A percentile compares a stretch with the other conserved stretches of the same genome.
Evolutionary conservation across 2,797 vertebrate species (phyloP).

Genomic region (Choloepus didactylus): DNA sequence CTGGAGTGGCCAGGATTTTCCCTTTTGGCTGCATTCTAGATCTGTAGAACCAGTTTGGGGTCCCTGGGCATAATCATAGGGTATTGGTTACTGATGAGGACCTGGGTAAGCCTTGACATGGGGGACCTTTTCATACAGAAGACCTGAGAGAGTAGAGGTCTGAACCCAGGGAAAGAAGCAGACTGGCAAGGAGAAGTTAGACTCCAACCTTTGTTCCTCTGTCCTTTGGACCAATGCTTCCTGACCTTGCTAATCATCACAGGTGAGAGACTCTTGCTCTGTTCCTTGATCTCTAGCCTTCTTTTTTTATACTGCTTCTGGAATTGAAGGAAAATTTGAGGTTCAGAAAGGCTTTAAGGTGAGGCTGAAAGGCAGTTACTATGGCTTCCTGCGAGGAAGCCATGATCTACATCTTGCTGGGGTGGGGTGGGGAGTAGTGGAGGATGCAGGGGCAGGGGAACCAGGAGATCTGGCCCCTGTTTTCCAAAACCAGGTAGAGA

Average conservation of each 20-base stretch:
- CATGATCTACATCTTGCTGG: not conserved
- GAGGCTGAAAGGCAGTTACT: not conserved
- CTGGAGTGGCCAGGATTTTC: not conserved
- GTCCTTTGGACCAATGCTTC: not conserved
- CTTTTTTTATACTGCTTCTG: not conserved
- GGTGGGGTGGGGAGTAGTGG: not conserved
- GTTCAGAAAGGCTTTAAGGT: not conserved
- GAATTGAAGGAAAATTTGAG: not conserved
- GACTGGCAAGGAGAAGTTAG: not conserved
- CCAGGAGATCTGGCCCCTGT: not conserved
- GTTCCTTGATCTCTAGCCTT: not conserved
- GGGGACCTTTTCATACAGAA: not conserved
- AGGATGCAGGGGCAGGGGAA: not conserved
- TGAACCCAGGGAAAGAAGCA: not conserved
- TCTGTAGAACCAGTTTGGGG: not conserved
- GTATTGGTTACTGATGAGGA: not conserved
- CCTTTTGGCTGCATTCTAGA: not conserved
- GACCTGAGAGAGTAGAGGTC: not conserved
- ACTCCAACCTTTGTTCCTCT: not conserved
- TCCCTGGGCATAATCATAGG: not conserved
- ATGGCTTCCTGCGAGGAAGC: not conserved
- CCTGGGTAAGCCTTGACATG: not conserved
- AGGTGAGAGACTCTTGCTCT: not conserved
- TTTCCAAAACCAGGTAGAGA: not conserved
- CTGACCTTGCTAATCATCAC: not conserved